Conservation (phyloP, 2,113 vertebrate genomes). For the Neogobius melanostomus region DNA sequence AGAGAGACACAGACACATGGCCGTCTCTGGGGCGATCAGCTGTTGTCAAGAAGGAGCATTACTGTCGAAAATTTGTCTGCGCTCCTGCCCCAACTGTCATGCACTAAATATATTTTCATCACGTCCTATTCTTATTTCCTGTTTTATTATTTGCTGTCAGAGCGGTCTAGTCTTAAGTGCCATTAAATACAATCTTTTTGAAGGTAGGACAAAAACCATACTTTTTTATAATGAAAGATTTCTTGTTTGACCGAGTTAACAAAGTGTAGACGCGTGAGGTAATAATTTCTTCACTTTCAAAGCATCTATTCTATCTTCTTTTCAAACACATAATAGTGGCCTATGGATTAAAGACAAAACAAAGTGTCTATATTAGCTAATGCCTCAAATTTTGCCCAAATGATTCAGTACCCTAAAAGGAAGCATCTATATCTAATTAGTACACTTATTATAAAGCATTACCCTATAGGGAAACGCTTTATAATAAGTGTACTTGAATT, state of each 20-base stretch:
- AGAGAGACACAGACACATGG: slow-evolving; percentile 37
- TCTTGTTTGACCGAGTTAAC: not conserved
- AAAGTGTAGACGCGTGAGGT: not conserved
- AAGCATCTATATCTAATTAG: too few relatives aligned
- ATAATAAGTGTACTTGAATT: too few relatives aligned
- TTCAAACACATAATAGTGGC: too few relatives aligned
- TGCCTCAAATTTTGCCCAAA: too few relatives aligned
- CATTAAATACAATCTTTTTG: not conserved
- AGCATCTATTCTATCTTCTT: not conserved
- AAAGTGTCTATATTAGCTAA: too few relatives aligned
- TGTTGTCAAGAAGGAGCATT: slow-evolving; percentile 22
- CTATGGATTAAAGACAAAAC: too few relatives aligned
- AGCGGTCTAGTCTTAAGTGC: slow-evolving; percentile 7
- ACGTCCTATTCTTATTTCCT: not conserved
- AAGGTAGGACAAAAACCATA: slow-evolving; percentile 2
- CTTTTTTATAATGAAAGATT: not conserved
- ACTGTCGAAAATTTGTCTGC: slow-evolving; percentile 29
- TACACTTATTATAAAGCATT: too few relatives aligned
- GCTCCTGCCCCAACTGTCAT: slow-evolving; percentile 17
- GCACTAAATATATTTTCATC: slow-evolving; percentile 8
- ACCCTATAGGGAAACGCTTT: too few relatives aligned
- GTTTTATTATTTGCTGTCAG: slow-evolving; percentile 10
- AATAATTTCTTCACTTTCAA: not conserved
- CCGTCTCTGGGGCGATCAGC: slow-evolving; percentile 25
- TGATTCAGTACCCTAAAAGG: too few relatives aligned